Evolutionary conservation across 2,113 vertebrate species (phyloP), one percentile per base, ranked within the genome.

Genomic region (Pleuronectes platessa): DNA sequence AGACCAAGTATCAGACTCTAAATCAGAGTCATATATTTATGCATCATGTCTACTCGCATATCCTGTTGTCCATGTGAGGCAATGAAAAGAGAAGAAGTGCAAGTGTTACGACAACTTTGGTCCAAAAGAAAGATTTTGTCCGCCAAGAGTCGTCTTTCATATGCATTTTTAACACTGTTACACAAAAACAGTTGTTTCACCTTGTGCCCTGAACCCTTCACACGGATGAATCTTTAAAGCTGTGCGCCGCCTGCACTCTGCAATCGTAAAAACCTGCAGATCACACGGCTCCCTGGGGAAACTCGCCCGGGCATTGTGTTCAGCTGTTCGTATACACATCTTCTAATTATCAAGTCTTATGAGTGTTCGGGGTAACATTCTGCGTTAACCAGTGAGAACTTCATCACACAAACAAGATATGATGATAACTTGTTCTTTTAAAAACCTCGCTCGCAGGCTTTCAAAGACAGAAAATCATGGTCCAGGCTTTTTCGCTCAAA

Each of bases 261-360:
- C 75, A 75, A 70, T 82, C 81, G 81, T 87, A 88, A 90, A 90
- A 92, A 73, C 51, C 69, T 79, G 74, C 69, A 82, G 70, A 86
- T 83, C 72, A 70, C 42, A 83, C 45, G 26, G 61, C 53, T 82
- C 87, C 79, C 84, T 37, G 4, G 87, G 76, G 88, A 83, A 58
- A 7, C 61, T 53, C 61, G 67, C 68, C 76, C 21, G n/a, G 31
- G 76, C 66, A 81, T 86, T 53, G 40, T 81, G 56, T 69, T 67
- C 65, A 68, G 74, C 27, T 60, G 63, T 82, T 85, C 76, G 59
- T 58, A 27, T 45, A 71, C 58, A 61, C 58, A 59, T 81, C 37
- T 65, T 80, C 82, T 86, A 86, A 91, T 90, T 88, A 92, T 77
- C 71, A 66, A 75, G 63, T 24, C 21, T 81, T 90, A 81, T 61